These are phyloP conservation scores for Cnemophilus loriae DNA, from an alignment of 2,113 vertebrate genomes.

Conservation along the genomic window DNA sequence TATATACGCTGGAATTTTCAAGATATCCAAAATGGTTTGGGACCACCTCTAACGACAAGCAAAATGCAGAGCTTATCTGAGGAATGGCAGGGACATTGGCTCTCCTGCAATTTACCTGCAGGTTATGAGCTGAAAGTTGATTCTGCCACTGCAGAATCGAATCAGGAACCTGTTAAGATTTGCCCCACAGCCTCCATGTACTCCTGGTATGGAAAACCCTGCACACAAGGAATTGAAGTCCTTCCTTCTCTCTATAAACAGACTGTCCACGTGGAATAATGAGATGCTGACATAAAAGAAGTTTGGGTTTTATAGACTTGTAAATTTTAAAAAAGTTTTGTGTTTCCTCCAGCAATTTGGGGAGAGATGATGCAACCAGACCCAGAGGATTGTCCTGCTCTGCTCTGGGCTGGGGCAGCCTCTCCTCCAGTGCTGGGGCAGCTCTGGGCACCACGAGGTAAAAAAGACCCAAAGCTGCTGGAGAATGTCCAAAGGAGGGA, in stretches of 20 bases:
- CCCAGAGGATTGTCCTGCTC: neutral
- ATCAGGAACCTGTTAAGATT: neutral
- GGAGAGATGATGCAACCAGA: neutral
- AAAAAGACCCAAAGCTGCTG: neutral
- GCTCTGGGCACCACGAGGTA: neutral
- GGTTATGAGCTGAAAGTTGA: neutral
- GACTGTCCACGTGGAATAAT: neutral
- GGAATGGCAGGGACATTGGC: neutral
- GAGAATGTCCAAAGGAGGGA: neutral
- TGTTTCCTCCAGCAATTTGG: rapidly evolving
- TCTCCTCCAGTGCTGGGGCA: neutral
- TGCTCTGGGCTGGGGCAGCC: neutral
- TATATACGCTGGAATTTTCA: neutral
- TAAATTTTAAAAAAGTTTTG: neutral
- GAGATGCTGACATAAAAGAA: neutral
- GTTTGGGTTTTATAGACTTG: neutral
- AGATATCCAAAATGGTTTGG: neutral
- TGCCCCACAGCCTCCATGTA: neutral
- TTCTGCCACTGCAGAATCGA: neutral
- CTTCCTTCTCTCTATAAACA: neutral
- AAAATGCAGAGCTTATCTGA: neutral
- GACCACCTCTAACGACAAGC: neutral
- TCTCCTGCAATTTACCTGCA: neutral
- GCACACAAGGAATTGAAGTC: neutral
- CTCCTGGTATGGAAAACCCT: neutral